A percentile compares a stretch with the other conserved stretches of the same genome.
Conservation (phyloP, 1,140 invertebrate genomes). For the Panonychus citri region DNA sequence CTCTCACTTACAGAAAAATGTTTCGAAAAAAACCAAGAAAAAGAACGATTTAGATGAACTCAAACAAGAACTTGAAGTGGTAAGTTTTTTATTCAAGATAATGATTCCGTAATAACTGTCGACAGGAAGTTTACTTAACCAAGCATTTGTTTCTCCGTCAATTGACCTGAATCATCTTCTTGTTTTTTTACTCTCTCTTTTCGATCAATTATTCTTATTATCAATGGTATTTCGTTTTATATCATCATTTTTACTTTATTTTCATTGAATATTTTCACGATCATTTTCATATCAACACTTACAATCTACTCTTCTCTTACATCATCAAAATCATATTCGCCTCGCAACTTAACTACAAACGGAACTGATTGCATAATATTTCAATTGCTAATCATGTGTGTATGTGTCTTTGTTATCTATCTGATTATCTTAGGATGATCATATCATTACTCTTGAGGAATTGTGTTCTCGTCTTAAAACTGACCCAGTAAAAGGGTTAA, state of each 20-base stretch:
- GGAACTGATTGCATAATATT: no score
- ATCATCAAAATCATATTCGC: no score
- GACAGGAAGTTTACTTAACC: background rate
- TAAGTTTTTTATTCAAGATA: background rate
- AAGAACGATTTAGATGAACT: background rate
- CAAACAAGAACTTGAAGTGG: background rate
- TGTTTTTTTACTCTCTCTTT: background rate
- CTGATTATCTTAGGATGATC: constrained; percentile 37
- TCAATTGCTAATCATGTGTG: no score
- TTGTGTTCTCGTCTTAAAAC: constrained; percentile 82
- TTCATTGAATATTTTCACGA: no score
- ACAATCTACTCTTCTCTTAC: no score
- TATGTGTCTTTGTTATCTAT: no score
- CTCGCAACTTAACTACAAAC: no score
- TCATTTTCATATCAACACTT: no score
- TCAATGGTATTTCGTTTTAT: background rate
- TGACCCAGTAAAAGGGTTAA: constrained; percentile 42
- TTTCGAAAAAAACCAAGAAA: background rate
- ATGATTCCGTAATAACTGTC: background rate
- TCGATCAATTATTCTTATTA: background rate
- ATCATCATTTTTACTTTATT: no score
- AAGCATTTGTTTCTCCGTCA: background rate
- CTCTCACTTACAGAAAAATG: no score
- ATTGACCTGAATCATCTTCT: background rate
- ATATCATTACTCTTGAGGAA: constrained; percentile 87